Percentiles rank a stretch among this genome's conserved stretches.
Conservation (phyloP, 1,140 invertebrate species). For the Drosophila fuyamai region DNA sequence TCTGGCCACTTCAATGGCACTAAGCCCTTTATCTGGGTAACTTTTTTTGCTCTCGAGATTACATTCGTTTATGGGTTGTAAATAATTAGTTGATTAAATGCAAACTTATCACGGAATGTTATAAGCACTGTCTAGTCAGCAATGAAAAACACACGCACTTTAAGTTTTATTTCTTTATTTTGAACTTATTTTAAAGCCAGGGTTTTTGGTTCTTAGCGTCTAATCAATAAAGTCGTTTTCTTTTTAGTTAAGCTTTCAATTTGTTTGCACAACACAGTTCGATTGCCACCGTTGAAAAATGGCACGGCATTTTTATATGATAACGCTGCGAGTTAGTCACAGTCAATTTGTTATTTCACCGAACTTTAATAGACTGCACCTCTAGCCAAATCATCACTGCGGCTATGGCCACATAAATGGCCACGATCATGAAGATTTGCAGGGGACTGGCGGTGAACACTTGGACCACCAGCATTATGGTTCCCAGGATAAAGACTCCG, state of each 20-base stretch:
- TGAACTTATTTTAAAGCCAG: conserved; percentile 26
- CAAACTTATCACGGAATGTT: conserved; percentile 10
- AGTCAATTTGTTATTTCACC: conserved; percentile 33
- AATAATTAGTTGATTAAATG: conserved; percentile 56
- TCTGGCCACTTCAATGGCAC: conserved; percentile 20
- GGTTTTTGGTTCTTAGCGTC: conserved; percentile 42
- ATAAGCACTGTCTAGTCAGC: conserved; percentile 31
- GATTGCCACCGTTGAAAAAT: conserved; percentile 6
- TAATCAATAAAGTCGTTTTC: conserved; percentile 38
- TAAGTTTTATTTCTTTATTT: conserved; percentile 19
- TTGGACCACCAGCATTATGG: conserved; percentile 53
- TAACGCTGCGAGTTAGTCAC: conserved; percentile 46
- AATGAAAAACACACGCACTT: conserved; percentile 5
- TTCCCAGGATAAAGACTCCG: conserved; percentile 60
- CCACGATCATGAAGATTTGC: conserved; percentile 58
- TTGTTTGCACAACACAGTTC: conserved; percentile 59
- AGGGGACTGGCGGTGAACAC: conserved; percentile 64
- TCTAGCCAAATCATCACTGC: conserved; percentile 66
- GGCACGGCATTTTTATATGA: conserved; percentile 5
- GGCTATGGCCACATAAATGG: conserved; percentile 59
- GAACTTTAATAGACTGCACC: conserved; percentile 70
- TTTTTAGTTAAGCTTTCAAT: conserved; percentile 44
- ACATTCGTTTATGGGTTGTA: conserved; percentile 55
- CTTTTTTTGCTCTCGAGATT: conserved; percentile 30
- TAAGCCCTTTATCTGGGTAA: conserved; percentile 27